Conservation (phyloP, 2,113 vertebrate genomes). For the Mixornis gularis region DNA sequence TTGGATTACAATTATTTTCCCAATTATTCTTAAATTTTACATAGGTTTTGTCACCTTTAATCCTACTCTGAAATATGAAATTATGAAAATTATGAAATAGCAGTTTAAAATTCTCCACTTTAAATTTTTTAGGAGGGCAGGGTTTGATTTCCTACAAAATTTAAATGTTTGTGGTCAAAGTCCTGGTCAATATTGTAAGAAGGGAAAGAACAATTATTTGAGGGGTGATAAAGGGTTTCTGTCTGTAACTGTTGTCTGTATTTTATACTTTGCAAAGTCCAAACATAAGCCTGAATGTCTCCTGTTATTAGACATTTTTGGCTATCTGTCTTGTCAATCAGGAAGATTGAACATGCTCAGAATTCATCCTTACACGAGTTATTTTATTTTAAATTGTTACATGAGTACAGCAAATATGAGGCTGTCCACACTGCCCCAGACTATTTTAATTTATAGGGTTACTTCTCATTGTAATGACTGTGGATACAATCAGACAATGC, state of each 20-base stretch:
- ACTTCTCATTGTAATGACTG: neutral
- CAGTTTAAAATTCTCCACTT: neutral
- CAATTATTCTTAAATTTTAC: neutral
- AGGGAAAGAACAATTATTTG: neutral
- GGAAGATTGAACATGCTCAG: neutral
- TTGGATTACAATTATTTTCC: neutral
- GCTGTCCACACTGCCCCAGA: neutral
- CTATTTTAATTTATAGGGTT: neutral
- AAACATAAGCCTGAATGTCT: neutral
- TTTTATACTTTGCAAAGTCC: neutral
- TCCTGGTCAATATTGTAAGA: neutral
- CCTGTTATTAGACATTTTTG: neutral
- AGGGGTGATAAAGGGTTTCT: neutral
- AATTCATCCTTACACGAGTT: neutral
- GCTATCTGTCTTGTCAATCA: neutral
- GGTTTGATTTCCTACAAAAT: neutral
- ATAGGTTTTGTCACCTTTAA: neutral
- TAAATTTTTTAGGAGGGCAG: neutral
- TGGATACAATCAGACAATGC: neutral
- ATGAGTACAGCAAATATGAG: neutral
- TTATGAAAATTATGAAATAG: neutral
- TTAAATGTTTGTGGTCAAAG: neutral
- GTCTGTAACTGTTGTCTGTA: neutral
- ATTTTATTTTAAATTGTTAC: neutral
- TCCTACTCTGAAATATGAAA: neutral